A percentile compares a stretch with the other conserved stretches of the same genome.
Conservation (phyloP, 2,113 vertebrate genomes). For the Catharus fuscescens region DNA sequence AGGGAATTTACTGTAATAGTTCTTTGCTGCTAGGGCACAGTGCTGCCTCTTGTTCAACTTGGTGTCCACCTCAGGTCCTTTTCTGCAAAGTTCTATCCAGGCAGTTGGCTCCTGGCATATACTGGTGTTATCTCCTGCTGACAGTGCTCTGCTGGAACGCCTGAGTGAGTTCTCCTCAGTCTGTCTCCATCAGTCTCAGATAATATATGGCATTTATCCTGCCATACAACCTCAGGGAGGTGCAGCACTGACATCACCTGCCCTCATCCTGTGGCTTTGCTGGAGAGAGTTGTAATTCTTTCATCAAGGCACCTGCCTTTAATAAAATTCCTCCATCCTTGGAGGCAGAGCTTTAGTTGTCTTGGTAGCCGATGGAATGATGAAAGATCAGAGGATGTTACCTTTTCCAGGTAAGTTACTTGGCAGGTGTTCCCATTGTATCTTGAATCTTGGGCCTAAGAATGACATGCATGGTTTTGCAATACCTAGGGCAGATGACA, state of each 20-base stretch:
- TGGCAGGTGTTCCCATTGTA: neutral
- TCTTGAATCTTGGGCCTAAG: neutral
- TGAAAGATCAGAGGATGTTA: neutral
- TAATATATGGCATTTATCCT: neutral
- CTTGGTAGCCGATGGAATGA: neutral
- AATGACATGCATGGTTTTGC: neutral
- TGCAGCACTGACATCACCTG: neutral
- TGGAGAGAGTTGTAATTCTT: neutral
- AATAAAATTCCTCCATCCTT: neutral
- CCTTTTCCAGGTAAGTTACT: neutral
- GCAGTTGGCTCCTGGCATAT: neutral
- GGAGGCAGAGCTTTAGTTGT: neutral
- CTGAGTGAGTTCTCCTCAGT: neutral
- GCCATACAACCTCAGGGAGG: neutral
- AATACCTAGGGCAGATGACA: neutral
- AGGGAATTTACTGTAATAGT: accelerated
- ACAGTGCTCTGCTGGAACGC: neutral
- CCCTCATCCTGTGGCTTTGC: neutral
- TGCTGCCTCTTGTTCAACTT: neutral
- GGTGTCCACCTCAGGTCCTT: neutral
- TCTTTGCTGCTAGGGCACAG: neutral
- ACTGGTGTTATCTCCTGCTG: neutral
- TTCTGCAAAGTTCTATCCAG: neutral
- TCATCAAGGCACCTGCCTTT: neutral
- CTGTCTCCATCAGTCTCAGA: too few relatives aligned